These are phyloP conservation scores for Parochlus steinenii DNA, from an alignment of 2,888 invertebrate genomes.

Conservation along the genomic window DNA sequence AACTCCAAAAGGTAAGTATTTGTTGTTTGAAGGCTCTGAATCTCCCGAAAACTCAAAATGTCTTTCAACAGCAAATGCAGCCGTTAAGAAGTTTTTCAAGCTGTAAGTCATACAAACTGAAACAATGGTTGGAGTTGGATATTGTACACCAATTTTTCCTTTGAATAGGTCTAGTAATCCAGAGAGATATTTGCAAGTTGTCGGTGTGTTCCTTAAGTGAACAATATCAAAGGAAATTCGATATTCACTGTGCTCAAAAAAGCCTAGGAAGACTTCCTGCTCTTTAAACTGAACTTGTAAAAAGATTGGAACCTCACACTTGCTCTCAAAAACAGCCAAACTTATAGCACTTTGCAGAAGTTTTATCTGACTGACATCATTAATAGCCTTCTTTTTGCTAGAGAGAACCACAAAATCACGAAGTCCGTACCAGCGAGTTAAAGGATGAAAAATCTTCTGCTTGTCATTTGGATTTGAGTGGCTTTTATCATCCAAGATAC, in stretches of 20 bases:
- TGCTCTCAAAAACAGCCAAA: constrained; percentile 67
- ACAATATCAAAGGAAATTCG: constrained; percentile 81
- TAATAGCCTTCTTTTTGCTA: constrained; percentile 40
- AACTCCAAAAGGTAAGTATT: constrained; percentile 62
- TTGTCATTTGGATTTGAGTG: constrained; percentile 30
- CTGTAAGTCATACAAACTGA: constrained; percentile 51
- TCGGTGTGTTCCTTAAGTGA: constrained; percentile 62
- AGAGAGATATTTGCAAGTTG: constrained; percentile 66
- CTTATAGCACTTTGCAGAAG: constrained; percentile 63
- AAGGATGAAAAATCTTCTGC: constrained; percentile 36
- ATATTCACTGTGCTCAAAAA: constrained; percentile 57
- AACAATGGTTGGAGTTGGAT: constrained; percentile 39
- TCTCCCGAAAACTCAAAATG: constrained; percentile 17
- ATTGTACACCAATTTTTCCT: constrained; percentile 60
- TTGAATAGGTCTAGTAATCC: constrained; percentile 77
- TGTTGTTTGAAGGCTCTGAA: constrained; percentile 11
- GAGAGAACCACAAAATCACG: constrained; percentile 65
- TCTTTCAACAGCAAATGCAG: constrained; percentile 19
- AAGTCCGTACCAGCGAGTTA: constrained; percentile 63
- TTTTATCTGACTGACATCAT: constrained; percentile 56
- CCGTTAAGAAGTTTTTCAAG: constrained; percentile 29
- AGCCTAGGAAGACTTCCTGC: constrained; percentile 66
- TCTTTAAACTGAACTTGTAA: constrained; percentile 68
- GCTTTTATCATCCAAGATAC: constrained; percentile 28
- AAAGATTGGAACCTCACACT: constrained; percentile 70